phyloP scores from a whole-genome alignment of 1,140 invertebrate genomes.

The Pseudomyrmex flavicornis region DNA sequence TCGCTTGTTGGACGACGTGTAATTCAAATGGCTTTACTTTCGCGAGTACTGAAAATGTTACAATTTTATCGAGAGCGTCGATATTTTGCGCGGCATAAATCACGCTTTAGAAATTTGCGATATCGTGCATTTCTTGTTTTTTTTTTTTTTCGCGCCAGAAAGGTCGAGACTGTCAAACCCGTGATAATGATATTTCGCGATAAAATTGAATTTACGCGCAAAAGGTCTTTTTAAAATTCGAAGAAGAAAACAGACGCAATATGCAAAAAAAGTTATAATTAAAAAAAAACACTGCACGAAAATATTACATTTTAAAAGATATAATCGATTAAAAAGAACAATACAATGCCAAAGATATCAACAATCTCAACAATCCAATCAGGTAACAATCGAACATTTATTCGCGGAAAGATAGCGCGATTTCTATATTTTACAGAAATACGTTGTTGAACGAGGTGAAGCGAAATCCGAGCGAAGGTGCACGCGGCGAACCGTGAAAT shows the following conservation, averaged over 20 bases:
- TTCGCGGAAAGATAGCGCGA: background rate
- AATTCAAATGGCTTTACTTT: background rate
- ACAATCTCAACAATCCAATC: too few relatives aligned
- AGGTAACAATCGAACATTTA: background rate
- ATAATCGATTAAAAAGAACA: background rate
- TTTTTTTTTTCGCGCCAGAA: too few relatives aligned
- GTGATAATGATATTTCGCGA: too few relatives aligned
- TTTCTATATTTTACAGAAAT: background rate
- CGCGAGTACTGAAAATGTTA: background rate
- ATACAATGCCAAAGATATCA: background rate
- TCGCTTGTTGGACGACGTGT: background rate
- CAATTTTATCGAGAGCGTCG: background rate
- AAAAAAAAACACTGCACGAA: too few relatives aligned
- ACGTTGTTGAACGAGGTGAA: background rate
- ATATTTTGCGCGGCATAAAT: background rate
- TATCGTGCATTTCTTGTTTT: too few relatives aligned
- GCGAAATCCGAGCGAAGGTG: conserved; percentile 12
- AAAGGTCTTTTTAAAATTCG: too few relatives aligned
- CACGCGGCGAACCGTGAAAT: conserved; percentile 53
- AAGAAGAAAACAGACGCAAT: too few relatives aligned
- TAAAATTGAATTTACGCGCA: too few relatives aligned
- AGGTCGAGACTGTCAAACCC: too few relatives aligned
- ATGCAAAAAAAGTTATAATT: too few relatives aligned
- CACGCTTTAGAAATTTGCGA: background rate
- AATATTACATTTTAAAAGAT: too few relatives aligned